These are phyloP conservation scores for Picathartes gymnocephalus DNA, from an alignment of 2,113 vertebrate species.

Conservation along the genomic window DNA sequence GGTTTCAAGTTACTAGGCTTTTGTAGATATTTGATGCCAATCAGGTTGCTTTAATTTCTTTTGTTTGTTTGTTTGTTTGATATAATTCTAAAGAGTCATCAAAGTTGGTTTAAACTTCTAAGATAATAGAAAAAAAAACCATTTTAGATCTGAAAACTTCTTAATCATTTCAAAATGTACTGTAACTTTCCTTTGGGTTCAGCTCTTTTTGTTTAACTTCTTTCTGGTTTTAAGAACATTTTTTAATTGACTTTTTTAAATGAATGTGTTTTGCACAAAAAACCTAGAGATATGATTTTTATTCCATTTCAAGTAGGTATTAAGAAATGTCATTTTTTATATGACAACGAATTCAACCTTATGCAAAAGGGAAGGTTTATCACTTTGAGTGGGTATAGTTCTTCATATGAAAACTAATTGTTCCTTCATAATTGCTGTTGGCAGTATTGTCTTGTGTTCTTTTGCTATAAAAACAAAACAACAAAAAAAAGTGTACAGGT, in stretches of 20 bases:
- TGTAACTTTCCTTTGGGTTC: slow-evolving; percentile 63
- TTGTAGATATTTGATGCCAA: slow-evolving; percentile 89
- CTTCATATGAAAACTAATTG: slow-evolving; percentile 44
- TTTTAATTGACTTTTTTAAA: slow-evolving; percentile 65
- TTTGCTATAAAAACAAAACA: slow-evolving; percentile 67
- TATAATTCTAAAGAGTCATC: slow-evolving; percentile 56
- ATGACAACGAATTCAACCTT: slow-evolving; percentile 53
- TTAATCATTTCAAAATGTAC: slow-evolving; percentile 63
- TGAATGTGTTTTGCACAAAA: slow-evolving; percentile 63
- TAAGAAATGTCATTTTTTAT: slow-evolving; percentile 29
- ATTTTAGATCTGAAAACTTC: slow-evolving; percentile 62
- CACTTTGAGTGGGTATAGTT: slow-evolving; percentile 46
- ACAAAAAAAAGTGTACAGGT: slow-evolving; percentile 71
- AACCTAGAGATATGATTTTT: slow-evolving; percentile 36
- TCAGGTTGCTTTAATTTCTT: slow-evolving; percentile 74
- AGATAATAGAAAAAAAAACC: slow-evolving; percentile 11
- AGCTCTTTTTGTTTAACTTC: slow-evolving; percentile 57
- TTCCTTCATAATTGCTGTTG: slow-evolving; percentile 73
- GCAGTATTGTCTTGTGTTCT: slow-evolving; percentile 78
- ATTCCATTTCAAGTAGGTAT: slow-evolving; percentile 56
- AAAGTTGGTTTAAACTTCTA: slow-evolving; percentile 45
- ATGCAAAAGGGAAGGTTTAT: slow-evolving; percentile 72
- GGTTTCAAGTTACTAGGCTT: slow-evolving; percentile 82
- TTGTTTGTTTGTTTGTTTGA: slow-evolving; percentile 52
- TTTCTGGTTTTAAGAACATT: slow-evolving; percentile 58